phyloP scores from a whole-genome alignment of 1,140 invertebrate genomes.

The Eufriesea mexicana region DNA sequence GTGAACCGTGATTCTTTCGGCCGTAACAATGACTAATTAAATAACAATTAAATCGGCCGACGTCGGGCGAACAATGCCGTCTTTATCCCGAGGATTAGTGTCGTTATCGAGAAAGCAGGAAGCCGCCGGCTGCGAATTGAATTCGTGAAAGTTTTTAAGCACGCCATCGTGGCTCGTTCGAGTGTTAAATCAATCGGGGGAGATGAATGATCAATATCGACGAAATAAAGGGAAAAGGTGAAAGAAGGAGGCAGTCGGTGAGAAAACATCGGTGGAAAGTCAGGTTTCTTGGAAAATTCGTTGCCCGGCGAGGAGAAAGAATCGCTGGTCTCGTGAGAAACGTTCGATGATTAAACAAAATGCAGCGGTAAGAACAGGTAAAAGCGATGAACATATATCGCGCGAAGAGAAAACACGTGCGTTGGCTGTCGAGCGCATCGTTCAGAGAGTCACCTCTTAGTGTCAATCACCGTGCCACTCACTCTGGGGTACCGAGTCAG shows the following conservation, averaged over 20 bases:
- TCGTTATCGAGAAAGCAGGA: conserved; percentile 53
- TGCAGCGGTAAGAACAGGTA: conserved; percentile 15
- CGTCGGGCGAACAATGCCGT: conserved; percentile 25
- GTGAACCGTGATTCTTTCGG: conserved; percentile 7
- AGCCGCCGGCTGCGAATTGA: conserved; percentile 11
- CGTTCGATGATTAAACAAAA: conserved; percentile 3
- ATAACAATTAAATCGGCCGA: conserved; percentile 32
- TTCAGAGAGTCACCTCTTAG: conserved; percentile 41
- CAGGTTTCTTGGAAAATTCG: background rate
- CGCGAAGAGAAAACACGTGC: conserved; percentile 22
- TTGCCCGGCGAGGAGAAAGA: background rate
- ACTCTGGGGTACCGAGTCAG: background rate
- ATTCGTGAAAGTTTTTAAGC: conserved; percentile 48
- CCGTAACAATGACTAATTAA: conserved; percentile 46
- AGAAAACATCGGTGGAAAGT: background rate
- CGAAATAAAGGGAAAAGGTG: background rate
- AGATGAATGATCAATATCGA: background rate
- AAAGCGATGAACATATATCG: conserved; percentile 35
- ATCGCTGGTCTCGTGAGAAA: background rate
- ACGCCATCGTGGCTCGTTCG: background rate
- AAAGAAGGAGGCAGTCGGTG: background rate
- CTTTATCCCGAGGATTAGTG: conserved; percentile 21
- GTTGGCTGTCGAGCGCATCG: conserved; percentile 17
- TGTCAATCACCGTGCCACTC: conserved; percentile 42
- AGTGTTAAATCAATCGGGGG: background rate